These are phyloP conservation scores for Coracopsis vasa DNA, from an alignment of 2,113 vertebrate genomes.

Conservation along the genomic window DNA sequence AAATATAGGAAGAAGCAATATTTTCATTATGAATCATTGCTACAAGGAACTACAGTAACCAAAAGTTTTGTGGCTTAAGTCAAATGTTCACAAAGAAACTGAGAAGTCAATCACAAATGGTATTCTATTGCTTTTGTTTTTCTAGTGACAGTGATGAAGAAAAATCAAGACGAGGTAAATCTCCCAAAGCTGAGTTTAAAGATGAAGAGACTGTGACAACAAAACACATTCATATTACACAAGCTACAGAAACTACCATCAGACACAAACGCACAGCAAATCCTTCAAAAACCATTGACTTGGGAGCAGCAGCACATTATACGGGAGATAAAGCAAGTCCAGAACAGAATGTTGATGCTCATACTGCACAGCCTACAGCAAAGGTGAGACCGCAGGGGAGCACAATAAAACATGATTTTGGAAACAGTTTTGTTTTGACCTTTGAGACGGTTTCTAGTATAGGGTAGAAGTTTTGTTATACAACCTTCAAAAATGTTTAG, in stretches of 20 bases:
- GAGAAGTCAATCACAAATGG: not conserved
- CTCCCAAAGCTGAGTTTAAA: slow-evolving; percentile 89
- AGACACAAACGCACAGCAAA: slow-evolving; percentile 87
- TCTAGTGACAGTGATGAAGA: slow-evolving; percentile 90
- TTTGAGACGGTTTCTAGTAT: not conserved
- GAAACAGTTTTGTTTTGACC: not conserved
- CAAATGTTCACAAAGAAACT: not conserved
- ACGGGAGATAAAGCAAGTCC: slow-evolving; percentile 86
- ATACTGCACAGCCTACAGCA: slow-evolving; percentile 65
- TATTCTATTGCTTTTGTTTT: slow-evolving; percentile 65
- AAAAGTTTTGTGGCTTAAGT: not conserved
- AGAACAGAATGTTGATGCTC: slow-evolving; percentile 71
- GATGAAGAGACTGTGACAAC: slow-evolving; percentile 95
- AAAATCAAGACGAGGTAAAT: slow-evolving; percentile 83
- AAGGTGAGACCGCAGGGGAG: slow-evolving; percentile 76
- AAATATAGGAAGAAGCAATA: not conserved
- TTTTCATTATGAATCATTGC: not conserved
- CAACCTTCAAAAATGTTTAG: not conserved
- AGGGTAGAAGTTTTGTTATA: not conserved
- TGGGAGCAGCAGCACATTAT: slow-evolving; percentile 94
- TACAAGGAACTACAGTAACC: not conserved
- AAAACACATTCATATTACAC: slow-evolving; percentile 91
- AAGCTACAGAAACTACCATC: slow-evolving; percentile 92
- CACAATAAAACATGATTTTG: not conserved
- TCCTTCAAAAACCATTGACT: slow-evolving; percentile 93